Evolutionary conservation across 2,797 vertebrate species (phyloP), one percentile per base, ranked within the genome.

Genomic region (Tragelaphus oryx): DNA sequence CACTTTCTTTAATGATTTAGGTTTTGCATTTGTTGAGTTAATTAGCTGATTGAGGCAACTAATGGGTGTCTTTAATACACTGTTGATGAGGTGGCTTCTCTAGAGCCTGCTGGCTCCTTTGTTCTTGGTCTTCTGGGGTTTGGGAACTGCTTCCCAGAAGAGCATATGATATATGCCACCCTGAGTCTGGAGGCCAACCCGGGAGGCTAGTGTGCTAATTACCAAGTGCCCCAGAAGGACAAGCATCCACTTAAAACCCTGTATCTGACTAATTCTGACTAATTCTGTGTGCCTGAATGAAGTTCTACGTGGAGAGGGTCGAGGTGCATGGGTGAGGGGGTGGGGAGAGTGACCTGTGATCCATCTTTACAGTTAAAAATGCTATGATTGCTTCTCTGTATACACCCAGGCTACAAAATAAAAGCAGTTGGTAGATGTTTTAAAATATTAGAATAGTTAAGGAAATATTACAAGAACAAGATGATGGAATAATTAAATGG

Each of bases 1-100:
- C 79, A 95, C 96, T 95, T 95, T 92, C 95, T 97, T 96, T 97
- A 96, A 96, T 97, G 97, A 97, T 98, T 97, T 97, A 96, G 97
- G 75, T 97, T 97, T 97, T 98, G 97, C 94, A 96, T 98, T 98
- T 98, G 97, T 98, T 97, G 96, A 97, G 89, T 98, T 98, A 98
- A 98, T 98, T 98, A 98, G 96, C 97, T 97, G 97, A 98, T 98
- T 98, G 98, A 98, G 95, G 98, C 97, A 98, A 96, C 96, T 98
- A 97, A 98, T 98, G 92, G 57, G 86, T 94, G 95, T 94, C 93
- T 96, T 92, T 95, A 95, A 87, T 97, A 97, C 95, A 97, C 95
- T 97, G 97, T 97, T 97, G 96, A 97, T 95, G 95, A 96, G 97
- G 97, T 97, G 97, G 95, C 94, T 96, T 94, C 80, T 97, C 97